Evolutionary conservation across 1,140 invertebrate species (phyloP), one percentile per base, ranked within the genome.

Genomic region (Ruditapes philippinarum): DNA sequence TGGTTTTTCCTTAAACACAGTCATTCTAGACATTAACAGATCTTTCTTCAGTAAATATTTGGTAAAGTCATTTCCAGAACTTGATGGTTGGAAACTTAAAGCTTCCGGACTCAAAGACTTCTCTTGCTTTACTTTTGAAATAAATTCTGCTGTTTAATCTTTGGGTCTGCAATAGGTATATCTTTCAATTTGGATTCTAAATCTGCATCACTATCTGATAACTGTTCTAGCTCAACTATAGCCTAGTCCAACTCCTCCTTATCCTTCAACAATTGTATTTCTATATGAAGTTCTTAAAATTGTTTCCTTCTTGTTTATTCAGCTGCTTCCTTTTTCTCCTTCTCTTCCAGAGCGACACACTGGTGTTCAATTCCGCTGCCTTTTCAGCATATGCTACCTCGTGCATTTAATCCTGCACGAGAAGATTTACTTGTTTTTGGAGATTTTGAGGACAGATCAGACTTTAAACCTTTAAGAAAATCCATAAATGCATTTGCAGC

Each of bases 31-130:
- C 28, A 42, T 25, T 74, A 83, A 42, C 38, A 81, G 79, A 28
- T 81, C 79, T 42, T 38, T 57, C 45, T 62, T 81, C 28, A 81
- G 12, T 42, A 81, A 78, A 31, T n/a, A 78, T 51, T 78, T 78
- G 9, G 68, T 33, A 12, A 73, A 22, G 68, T 73, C 31, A 45
- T 42, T 45, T 31, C 45, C 7, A 19, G 49, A n/a, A 19, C 14
- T 19, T 73, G 82, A 19, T n/a, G 38, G 22, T 38, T 60, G 28
- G 42, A 40, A 31, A 9, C 31, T 22, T 45, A 33, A 17, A 79
- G 25, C 28, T 85, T 36, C 31, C 17, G 22, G 22, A 73, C 19
- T 40, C 28, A 42, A 19, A 38, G 19, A 49, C 17, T 17, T 31
- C 49, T 31, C 73, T 19, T 62, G 33, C 25, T 79, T 49, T 38